phyloP scores from a whole-genome alignment of 2,113 vertebrate genomes.

The Clinocottus analis region DNA sequence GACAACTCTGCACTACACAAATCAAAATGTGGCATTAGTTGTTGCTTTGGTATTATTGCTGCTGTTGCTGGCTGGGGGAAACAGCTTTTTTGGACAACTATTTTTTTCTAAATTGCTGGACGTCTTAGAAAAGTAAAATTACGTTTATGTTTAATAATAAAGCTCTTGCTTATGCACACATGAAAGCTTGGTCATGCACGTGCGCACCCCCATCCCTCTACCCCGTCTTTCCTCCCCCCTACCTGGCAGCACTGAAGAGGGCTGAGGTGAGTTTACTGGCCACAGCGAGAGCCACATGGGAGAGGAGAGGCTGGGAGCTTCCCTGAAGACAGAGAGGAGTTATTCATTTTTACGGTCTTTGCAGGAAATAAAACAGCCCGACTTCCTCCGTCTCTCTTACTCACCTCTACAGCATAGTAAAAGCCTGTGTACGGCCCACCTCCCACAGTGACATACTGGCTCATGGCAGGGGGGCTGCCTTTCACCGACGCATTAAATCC shows the following conservation, averaged over 20 bases:
- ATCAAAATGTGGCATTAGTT: background rate
- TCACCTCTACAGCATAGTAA: conserved; percentile 97
- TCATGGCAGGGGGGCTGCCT: conserved; percentile 96
- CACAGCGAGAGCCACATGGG: conserved; percentile 97
- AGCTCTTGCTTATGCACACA: too few relatives aligned
- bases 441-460: conserved; percentile 95
- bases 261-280: conserved; percentile 98
- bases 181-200: too few relatives aligned
- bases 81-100: too few relatives aligned
- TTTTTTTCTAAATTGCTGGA: too few relatives aligned
- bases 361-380: background rate
- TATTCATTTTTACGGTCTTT: background rate
- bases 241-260: conserved; percentile 97
- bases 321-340: conserved; percentile 85
- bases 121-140: too few relatives aligned
- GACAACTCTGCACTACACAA: background rate
- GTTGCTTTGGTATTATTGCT: background rate
- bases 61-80: too few relatives aligned
- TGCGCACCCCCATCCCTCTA: too few relatives aligned
- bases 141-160: too few relatives aligned
- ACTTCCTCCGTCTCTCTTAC: background rate
- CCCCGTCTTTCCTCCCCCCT: too few relatives aligned
- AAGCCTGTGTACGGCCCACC: conserved; percentile 95
- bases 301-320: conserved; percentile 94
- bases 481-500: conserved; percentile 95